Conservation (phyloP, 1,140 invertebrate species). For the Drosophila baimaii region DNA sequence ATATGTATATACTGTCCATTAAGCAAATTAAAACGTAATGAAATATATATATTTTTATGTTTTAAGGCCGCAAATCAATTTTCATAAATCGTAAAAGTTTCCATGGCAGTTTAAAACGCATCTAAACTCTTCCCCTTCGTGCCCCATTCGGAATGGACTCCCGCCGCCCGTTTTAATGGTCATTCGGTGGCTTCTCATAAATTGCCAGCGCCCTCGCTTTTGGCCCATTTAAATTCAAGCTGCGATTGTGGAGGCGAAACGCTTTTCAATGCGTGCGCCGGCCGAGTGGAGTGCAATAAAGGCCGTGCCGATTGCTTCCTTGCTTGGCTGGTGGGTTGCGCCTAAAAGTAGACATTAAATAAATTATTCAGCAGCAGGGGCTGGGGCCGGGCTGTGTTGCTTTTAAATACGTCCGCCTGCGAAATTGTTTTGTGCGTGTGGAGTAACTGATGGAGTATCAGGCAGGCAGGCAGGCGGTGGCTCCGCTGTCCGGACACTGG, state of each 20-base stretch:
- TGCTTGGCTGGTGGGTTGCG: conserved; percentile 48
- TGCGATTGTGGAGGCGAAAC: conserved; percentile 39
- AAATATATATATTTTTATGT: conserved; percentile 34
- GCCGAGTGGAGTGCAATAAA: conserved; percentile 68
- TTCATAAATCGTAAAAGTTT: conserved; percentile 71
- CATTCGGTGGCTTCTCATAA: conserved; percentile 73
- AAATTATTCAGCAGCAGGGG: conserved; percentile 69
- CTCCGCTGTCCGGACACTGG: conserved; percentile 24
- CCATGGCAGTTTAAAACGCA: conserved; percentile 54
- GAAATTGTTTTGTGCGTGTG: conserved; percentile 65
- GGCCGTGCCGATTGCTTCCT: conserved; percentile 59
- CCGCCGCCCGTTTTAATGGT: conserved; percentile 69
- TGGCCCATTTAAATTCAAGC: conserved; percentile 66
- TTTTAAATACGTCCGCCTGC: conserved; percentile 62
- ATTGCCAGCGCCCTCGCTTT: conserved; percentile 43
- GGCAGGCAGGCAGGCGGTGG: not conserved
- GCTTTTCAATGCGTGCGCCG: conserved; percentile 45
- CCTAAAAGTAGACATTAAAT: conserved; percentile 82
- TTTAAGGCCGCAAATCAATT: conserved; percentile 61
- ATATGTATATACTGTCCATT: not conserved
- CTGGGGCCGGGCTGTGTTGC: conserved; percentile 15
- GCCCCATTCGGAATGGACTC: conserved; percentile 48
- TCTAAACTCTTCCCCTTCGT: conserved; percentile 21
- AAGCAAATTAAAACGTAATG: conserved; percentile 53
- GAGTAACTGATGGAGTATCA: conserved; percentile 9